Evolutionary conservation across 2,113 vertebrate species (phyloP).

Genomic region (Lamprotornis superbus): DNA sequence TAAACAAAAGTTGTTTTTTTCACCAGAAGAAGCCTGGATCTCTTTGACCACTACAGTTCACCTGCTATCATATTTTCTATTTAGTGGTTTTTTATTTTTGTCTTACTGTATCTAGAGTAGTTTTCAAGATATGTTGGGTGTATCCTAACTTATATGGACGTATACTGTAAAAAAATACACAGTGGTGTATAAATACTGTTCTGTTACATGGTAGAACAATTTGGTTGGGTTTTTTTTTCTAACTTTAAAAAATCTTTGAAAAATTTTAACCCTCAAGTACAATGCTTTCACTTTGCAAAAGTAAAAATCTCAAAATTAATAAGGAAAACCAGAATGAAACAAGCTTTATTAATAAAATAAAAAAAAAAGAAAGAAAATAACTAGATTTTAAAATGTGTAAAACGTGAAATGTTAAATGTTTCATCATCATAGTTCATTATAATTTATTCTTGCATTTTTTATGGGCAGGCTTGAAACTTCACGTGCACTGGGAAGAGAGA

Average conservation of each 20-base stretch:
- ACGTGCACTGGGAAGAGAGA: too few relatives aligned
- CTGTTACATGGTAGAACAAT: not conserved
- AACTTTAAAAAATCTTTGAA: not conserved
- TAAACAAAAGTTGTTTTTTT: not conserved
- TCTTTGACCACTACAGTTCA: not conserved
- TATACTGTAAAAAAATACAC: not conserved
- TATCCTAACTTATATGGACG: not conserved
- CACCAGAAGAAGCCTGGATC: not conserved
- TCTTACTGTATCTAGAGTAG: not conserved
- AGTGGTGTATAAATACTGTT: not conserved
- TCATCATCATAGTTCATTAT: not conserved
- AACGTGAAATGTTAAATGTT: not conserved
- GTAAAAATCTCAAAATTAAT: not conserved
- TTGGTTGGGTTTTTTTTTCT: not conserved
- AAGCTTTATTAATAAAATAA: not conserved
- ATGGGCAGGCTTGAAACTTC: not conserved
- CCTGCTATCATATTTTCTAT: not conserved
- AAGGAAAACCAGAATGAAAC: not conserved
- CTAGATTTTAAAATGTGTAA: not conserved
- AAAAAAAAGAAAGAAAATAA: not conserved
- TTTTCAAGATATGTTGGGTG: not conserved
- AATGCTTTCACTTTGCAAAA: not conserved
- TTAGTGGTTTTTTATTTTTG: not conserved
- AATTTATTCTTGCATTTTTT: not conserved
- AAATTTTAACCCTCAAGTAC: not conserved